Evolutionary conservation across 1,140 invertebrate species (phyloP).

Genomic region (Pseudomyrmex cubaensis): DNA sequence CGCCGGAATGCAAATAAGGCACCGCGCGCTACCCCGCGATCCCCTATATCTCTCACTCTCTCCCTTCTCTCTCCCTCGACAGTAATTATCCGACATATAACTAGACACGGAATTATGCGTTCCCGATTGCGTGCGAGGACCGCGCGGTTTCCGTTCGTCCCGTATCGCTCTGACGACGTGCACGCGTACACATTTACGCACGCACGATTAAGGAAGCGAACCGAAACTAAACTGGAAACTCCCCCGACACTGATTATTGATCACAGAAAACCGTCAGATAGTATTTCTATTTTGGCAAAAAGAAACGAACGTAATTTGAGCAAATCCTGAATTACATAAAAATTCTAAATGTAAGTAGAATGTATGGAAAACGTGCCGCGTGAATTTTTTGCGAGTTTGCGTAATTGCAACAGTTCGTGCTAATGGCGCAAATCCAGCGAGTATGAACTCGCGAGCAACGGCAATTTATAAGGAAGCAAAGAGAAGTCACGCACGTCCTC

Average conservation of each 20-base stretch:
- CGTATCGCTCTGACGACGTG: background rate
- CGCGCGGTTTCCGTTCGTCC: background rate
- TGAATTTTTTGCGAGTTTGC: background rate
- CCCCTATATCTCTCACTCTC: too few relatives aligned
- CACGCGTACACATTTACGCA: background rate
- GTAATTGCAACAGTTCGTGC: constrained; percentile 32
- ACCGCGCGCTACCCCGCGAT: background rate
- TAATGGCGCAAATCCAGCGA: constrained; percentile 56
- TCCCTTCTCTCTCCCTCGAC: constrained; percentile 11
- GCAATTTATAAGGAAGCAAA: constrained; percentile 27
- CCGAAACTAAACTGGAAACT: constrained; percentile 3
- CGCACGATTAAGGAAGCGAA: background rate
- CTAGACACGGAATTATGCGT: constrained; percentile 76
- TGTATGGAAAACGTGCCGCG: background rate
- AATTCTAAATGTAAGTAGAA: background rate
- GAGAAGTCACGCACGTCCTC: constrained; percentile 69
- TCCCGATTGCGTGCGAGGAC: constrained; percentile 65
- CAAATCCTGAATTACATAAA: background rate
- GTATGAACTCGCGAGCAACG: constrained; percentile 22
- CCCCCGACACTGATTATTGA: background rate
- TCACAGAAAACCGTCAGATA: background rate
- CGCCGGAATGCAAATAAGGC: constrained; percentile 72
- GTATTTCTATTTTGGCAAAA: background rate
- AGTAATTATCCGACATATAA: constrained; percentile 77
- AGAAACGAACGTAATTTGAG: background rate